Evolutionary conservation across 2,888 invertebrate genomes (phyloP), one percentile per base, ranked within the genome.

Genomic region (Alentia gelatinosa): DNA sequence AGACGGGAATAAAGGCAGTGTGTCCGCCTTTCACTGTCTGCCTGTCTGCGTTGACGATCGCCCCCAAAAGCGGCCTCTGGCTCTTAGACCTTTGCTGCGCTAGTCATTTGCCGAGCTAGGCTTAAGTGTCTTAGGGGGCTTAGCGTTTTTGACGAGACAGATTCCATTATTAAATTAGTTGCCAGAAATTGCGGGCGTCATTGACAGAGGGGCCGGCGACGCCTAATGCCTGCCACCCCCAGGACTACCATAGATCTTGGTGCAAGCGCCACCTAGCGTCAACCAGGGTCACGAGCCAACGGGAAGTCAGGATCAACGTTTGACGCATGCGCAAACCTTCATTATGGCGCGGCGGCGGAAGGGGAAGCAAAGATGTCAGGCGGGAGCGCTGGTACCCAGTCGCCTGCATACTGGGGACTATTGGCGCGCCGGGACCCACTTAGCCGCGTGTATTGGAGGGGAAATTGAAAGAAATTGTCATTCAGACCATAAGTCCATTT

Each of bases 131-230:
- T 86, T 86, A 86, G 86, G 86, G 86, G 47, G 86, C 86, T 86
- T 86, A 86, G 86, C 50, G 86, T 86, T 86, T 86, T 86, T 86
- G 86, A 86, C 86, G 86, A 86, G 86, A 86, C 47, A 86, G 86
- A 86, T 86, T 86, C 86, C 86, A 86, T 86, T 86, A 86, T 86
- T 86, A 86, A 86, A 86, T 86, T 86, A 86, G 86, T 86, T 86
- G 86, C 86, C 86, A 86, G 86, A 86, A 86, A 86, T 86, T 86
- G 86, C 86, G 86, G 86, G 86, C 86, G 47, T 42, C 86, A 86
- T 47, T 86, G 86, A 86, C 86, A 86, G 86, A 33, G 86, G 86
- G 83, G 47, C 26, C 47, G 47, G 86, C 19, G 30, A 19, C 26
- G 19, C 33, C 86, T 86, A 86, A 86, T 86, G 47, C 86, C 86